Evolutionary conservation across 30 jellyfish, hydroid and myxozoan genomes (phyloP).

Genomic region (Pelagia noctiluca): DNA sequence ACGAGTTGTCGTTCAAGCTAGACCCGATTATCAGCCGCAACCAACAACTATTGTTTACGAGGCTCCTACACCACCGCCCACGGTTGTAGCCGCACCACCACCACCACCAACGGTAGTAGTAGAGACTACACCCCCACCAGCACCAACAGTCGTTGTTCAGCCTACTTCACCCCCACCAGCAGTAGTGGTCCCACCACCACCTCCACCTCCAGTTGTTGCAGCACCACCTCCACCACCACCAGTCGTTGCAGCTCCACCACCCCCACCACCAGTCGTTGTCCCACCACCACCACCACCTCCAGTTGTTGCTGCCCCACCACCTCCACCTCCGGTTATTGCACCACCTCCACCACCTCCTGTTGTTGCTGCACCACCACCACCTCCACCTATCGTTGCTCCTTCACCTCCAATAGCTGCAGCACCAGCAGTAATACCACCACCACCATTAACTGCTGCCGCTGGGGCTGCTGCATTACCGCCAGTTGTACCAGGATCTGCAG

Average conservation of each 20-base stretch:
- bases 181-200: slow-evolving; percentile 46
- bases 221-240: slow-evolving; percentile 76
- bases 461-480: slow-evolving; percentile 40
- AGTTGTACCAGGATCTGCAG: slow-evolving; percentile 54
- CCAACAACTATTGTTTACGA: slow-evolving; percentile 14
- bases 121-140: slow-evolving; percentile 38
- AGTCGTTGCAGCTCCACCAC: slow-evolving; percentile 49
- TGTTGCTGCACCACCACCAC: slow-evolving; percentile 42
- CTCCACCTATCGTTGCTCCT: slow-evolving; percentile 28
- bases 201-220: slow-evolving; percentile 52
- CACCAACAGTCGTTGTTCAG: background rate
- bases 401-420: slow-evolving; percentile 59
- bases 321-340: slow-evolving; percentile 69
- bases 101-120: slow-evolving; percentile 35
- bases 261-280: slow-evolving; percentile 44
- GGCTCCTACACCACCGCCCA: slow-evolving; percentile 5
- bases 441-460: slow-evolving; percentile 37
- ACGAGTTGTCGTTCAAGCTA: slow-evolving; percentile 31
- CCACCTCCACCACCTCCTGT: slow-evolving; percentile 66
- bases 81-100: slow-evolving; percentile 22
- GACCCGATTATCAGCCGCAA: slow-evolving; percentile 26
- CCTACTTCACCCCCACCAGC: slow-evolving; percentile 68
- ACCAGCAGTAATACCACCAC: slow-evolving; percentile 58
- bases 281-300: slow-evolving; percentile 78
- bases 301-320: slow-evolving; percentile 42